Evolutionary conservation across 2,797 vertebrate genomes (phyloP), one percentile per base, ranked within the genome.

Genomic region (Anas acuta): DNA sequence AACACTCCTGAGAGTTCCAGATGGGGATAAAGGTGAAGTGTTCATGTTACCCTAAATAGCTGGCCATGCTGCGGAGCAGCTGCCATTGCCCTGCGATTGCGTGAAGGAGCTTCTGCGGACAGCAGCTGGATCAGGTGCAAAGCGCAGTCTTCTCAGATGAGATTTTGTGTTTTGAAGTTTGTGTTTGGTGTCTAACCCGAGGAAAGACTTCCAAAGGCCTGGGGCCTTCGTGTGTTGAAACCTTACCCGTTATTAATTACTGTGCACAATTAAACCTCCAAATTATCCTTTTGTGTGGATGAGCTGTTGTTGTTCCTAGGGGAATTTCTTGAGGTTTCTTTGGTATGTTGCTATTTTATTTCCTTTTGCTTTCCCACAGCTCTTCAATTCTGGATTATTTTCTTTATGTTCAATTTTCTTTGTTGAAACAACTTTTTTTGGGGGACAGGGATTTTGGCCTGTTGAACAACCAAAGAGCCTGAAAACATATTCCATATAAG

Each of bases 301-400:
- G 71, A 85, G 51, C 84, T 58, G 13, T 92, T 87, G 39, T 64
- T 93, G 89, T 87, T 94, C 93, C 95, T 85, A 35, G 32, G 89
- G 82, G 78, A 91, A 28, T 87, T 87, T 72, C 79, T 86, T 95
- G 94, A 93, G 92, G 87, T 91, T 95, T 96, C 62, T 69, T 86
- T 92, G 76, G 84, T 87, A 91, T 89, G 89, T 81, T 91, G 89
- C 84, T 94, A 2, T 87, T 95, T 85, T 75, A 45, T 57, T 91
- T 92, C 93, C 62, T 84, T 92, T 86, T 89, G 69, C 82, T 90
- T 96, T 96, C 90, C 92, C 93, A 93, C 87, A 94, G 89, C 87
- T 89, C 84, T 89, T 95, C 1, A 1, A 84, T 90, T 84, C 78
- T 83, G 49, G 53, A n/a, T 92, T 92, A 37, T 92, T 91, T 94